A percentile compares a stretch with the other conserved stretches of the same genome.
These are phyloP conservation scores for Parasteatoda tepidariorum DNA, from an alignment of 1,140 invertebrate genomes.

Conservation along the genomic window DNA sequence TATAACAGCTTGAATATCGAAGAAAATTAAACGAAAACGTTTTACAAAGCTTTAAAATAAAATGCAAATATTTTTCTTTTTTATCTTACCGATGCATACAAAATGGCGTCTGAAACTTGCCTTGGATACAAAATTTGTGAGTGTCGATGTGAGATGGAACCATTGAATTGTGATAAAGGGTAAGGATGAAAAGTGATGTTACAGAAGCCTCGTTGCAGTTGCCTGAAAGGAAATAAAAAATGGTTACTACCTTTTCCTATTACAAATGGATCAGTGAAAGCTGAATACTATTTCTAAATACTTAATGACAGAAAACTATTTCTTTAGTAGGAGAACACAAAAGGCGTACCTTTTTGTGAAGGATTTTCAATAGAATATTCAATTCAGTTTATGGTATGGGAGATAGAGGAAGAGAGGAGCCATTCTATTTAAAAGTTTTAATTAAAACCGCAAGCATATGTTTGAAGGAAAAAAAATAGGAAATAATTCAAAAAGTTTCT, in stretches of 20 bases:
- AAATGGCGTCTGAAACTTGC: conserved; percentile 51
- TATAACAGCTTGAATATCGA: too few relatives aligned
- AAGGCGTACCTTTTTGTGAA: background rate
- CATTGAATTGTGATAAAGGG: conserved; percentile 1
- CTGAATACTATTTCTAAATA: too few relatives aligned
- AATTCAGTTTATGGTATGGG: too few relatives aligned
- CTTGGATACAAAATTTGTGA: conserved; percentile 32
- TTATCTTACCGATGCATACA: conserved; percentile 53
- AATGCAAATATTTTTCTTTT: too few relatives aligned
- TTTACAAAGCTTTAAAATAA: too few relatives aligned
- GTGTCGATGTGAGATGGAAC: background rate
- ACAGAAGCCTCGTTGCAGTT: conserved; percentile 31
- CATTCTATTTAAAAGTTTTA: too few relatives aligned
- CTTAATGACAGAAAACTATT: too few relatives aligned
- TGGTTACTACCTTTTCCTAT: background rate
- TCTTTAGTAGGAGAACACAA: background rate
- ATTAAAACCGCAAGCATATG: too few relatives aligned
- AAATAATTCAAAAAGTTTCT: too few relatives aligned
- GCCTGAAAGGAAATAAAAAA: conserved; percentile 9
- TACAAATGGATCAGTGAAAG: background rate
- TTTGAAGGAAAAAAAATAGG: too few relatives aligned
- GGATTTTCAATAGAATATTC: background rate
- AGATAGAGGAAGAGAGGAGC: too few relatives aligned
- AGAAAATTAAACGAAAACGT: too few relatives aligned
- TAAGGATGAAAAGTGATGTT: conserved; percentile 13